A percentile compares a stretch with the other conserved stretches of the same genome.
Evolutionary conservation across 30 jellyfish, hydroid and myxozoan genomes (phyloP).

Genomic region (Aurelia aurita complex sp. Pacific): DNA sequence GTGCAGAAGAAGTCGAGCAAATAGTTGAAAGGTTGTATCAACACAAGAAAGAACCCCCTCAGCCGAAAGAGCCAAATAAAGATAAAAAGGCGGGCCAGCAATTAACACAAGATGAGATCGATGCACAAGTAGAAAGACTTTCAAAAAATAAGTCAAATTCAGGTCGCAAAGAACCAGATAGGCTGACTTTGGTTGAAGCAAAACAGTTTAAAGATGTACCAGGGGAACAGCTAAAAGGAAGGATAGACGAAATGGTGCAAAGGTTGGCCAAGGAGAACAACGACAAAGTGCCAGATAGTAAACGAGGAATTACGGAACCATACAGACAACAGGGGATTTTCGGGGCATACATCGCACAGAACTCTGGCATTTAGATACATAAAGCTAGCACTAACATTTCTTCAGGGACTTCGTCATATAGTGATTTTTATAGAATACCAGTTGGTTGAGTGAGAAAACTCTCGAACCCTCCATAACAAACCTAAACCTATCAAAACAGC

Average conservation of each 20-base stretch:
- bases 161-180: constrained; percentile 28
- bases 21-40: constrained; percentile 56
- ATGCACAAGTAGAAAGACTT: constrained; percentile 42
- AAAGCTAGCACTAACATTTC: no score
- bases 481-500: no score
- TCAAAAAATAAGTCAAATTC: constrained; percentile 25
- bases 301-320: constrained; percentile 47
- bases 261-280: constrained; percentile 18
- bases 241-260: constrained; percentile 49
- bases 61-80: background rate
- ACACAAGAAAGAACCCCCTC: constrained; percentile 21
- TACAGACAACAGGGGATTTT: constrained; percentile 52
- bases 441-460: no score
- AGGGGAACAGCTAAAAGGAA: constrained; percentile 24
- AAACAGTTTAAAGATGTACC: constrained; percentile 41
- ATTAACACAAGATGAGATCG: constrained; percentile 51
- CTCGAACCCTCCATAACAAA: no score
- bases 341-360: constrained; percentile 50
- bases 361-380: no score
- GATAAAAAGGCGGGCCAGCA: background rate
- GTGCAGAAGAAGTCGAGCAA: constrained; percentile 55
- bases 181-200: constrained; percentile 44
- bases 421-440: no score
- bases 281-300: constrained; percentile 38
- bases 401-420: no score